Evolutionary conservation across 2,113 vertebrate genomes (phyloP), one percentile per base, ranked within the genome.

Genomic region (Pseudolaguvia tuberculata): DNA sequence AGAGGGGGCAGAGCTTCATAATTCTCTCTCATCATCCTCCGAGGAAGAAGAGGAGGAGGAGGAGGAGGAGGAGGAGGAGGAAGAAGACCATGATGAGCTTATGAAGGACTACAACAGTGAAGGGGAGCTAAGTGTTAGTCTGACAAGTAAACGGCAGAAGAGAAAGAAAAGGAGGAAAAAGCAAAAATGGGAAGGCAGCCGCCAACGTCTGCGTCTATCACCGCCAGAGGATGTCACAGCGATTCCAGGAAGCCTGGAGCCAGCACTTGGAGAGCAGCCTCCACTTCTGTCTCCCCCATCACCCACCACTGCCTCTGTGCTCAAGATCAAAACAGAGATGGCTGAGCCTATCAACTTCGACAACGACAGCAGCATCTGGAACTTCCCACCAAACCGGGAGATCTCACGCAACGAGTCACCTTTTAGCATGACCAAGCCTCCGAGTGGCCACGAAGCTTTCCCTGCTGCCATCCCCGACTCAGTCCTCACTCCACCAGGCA

Each of bases 351-450:
- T 99, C 87, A 98, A 98, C 91, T 99, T 99, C 78, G 97, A 99
- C 93, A 98, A 98, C 1, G 96, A 98, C 91, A 99, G 96, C 91
- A 99, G 96, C 91, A 98, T 99, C 92, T 99, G 97, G 97, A 98
- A 99, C 93, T 99, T 93, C 85, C 97, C 97, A 2, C 97, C 97
- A 83, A 99, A 99, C 91, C 83, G 97, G 65, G 97, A 99, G 92
- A 99, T 99, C 81, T 97, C 95, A 87, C 91, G 96, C 76, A 98
- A 98, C 47, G 96, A 99, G 90, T 95, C 96, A 2, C 96, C 96
- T 52, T 99, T 95, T 88, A 99, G 97, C 89, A 99, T 99, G 97
- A 98, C 95, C 86, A 97, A 96, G 89, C 94, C 95, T 65, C 90
- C 92, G 72, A 87, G 92, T 86, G 81, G 89, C 81, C 91, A 93